Base-by-base conservation (phyloP, 1,140 invertebrate species). In the Lysiphlebus fabarum region DNA sequence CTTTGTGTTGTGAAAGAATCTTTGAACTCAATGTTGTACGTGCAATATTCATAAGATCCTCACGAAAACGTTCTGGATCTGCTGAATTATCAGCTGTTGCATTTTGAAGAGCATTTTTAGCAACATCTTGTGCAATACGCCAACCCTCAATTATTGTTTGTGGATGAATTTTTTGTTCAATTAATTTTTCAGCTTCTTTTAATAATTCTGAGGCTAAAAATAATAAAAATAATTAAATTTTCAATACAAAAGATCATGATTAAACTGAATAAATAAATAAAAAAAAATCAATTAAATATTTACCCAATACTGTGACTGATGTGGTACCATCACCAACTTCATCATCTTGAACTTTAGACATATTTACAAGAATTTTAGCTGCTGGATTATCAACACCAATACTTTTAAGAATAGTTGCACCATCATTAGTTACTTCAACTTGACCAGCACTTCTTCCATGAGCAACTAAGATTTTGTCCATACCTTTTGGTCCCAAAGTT, bases 311-410 rank as follows among this genome's bases (percentile, higher is more conserved):
- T 56, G 96, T 96, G 1, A 99, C 98, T 14, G 96, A 98, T 40
- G 98, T 99, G 43, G 98, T 99, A 36, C 97, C 98, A 87, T 99
- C 98, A 53, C 98, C 98, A 67, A 99, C 97, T 87, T 99, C 98
- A 79, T 97, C 95, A 83, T 99, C 98, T 77, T 99, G 97, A 7
- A 96, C 94, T 81, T 93, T 93, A 4, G 96, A 96, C 86, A 99
- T 98, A 65, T 99, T 95, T 14, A 99, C 95, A 36, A 99, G 82
- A 72, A 99, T 94, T 82, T 99, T 99, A 4, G 96, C 97, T 37
- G 96, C 96, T 51, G 98, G 96, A 82, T 99, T 99, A 75, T 99
- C 97, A 26, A 99, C 93, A 50, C 97, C 96, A 61, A 99, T 87
- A 9, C 92, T 88, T 77, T 96, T 95, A 45, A 99, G 81, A 74